phyloP scores from a whole-genome alignment of 2,797 vertebrate genomes.

The Balearica regulorum region DNA sequence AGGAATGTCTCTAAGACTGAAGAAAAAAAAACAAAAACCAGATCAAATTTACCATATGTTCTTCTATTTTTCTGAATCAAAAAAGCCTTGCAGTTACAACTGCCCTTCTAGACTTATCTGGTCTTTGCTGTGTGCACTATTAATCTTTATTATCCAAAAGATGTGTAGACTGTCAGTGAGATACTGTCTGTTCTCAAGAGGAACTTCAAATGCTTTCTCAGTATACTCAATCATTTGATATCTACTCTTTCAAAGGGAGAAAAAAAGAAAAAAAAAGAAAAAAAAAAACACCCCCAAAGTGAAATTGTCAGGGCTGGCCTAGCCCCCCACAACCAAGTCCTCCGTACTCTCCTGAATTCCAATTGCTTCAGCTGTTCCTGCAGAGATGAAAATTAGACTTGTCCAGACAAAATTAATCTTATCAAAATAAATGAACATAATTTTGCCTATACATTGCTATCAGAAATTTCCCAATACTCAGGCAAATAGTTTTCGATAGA shows the following conservation, averaged over 20 bases:
- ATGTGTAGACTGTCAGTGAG: neutral
- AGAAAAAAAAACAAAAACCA: neutral
- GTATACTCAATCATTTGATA: neutral
- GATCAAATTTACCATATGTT: neutral
- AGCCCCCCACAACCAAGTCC: neutral
- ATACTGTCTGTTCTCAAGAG: neutral
- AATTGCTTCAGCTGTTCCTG: neutral
- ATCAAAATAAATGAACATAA: neutral
- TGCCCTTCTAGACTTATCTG: neutral
- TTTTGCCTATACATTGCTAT: neutral
- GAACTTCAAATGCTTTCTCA: neutral
- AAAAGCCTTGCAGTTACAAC: neutral
- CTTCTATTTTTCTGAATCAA: neutral
- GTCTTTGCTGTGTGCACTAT: neutral
- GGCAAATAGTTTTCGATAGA: neutral
- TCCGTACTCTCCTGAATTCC: neutral
- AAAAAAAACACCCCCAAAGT: neutral
- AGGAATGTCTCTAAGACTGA: neutral
- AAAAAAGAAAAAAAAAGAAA: neutral
- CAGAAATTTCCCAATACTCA: neutral
- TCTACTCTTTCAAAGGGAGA: neutral
- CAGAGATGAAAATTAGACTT: neutral
- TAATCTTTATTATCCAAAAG: neutral
- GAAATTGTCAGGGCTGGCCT: neutral
- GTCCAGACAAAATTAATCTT: neutral